Conservation (phyloP, 2,888 invertebrate genomes). For the Tachystola acroxantha region DNA sequence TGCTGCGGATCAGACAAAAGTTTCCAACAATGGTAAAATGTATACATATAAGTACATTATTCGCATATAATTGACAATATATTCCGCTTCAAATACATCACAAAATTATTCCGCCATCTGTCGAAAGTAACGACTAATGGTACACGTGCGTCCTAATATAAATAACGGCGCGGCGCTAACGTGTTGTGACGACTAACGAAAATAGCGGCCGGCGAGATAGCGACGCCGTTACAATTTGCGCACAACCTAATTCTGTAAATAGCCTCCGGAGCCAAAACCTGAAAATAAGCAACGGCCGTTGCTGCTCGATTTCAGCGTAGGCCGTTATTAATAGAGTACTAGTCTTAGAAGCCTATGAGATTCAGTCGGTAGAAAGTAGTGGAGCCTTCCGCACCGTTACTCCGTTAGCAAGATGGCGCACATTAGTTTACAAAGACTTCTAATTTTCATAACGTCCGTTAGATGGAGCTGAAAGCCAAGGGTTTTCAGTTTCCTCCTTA, state of each 20-base stretch:
- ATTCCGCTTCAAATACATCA: too few species aligned
- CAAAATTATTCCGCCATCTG: too few species aligned
- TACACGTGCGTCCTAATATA: constrained; percentile 27
- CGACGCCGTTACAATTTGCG: constrained; percentile 35
- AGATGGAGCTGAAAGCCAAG: constrained; percentile 45
- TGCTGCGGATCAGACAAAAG: too few species aligned
- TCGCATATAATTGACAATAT: too few species aligned
- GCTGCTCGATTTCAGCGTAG: constrained; percentile 37
- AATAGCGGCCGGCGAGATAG: constrained; percentile 47
- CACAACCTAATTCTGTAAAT: constrained; percentile 20
- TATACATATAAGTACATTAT: too few species aligned
- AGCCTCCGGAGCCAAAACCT: constrained; percentile 28
- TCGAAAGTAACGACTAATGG: constrained; percentile 26
- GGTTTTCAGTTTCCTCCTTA: neutral
- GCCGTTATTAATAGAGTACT: constrained; percentile 35
- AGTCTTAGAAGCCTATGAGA: constrained; percentile 36
- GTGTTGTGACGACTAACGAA: constrained; percentile 48
- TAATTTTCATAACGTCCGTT: constrained; percentile 32
- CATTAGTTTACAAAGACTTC: constrained; percentile 19
- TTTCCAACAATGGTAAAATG: too few species aligned
- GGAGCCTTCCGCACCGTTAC: constrained; percentile 51
- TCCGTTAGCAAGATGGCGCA: constrained; percentile 47
- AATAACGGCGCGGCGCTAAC: constrained; percentile 27
- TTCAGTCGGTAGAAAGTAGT: constrained; percentile 50
- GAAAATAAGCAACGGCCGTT: constrained; percentile 36